These are phyloP conservation scores for Zhuqinia jingwanae DNA, from an alignment of 2,888 invertebrate genomes.

Conservation along the genomic window DNA sequence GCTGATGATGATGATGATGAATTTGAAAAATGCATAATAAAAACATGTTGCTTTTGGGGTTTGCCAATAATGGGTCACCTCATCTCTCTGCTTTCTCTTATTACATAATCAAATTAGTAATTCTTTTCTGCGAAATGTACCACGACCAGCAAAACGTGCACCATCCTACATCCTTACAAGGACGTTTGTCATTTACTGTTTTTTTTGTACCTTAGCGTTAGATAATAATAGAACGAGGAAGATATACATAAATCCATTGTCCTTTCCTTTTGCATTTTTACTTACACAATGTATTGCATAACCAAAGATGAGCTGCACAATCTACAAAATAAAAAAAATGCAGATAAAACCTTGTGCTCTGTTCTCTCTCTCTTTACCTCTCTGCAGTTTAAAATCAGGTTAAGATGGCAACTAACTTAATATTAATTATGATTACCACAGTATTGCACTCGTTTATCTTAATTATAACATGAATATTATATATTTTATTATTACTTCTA, in stretches of 20 bases:
- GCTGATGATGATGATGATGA: no score
- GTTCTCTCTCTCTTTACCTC: background rate
- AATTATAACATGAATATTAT: no score
- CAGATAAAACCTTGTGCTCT: background rate
- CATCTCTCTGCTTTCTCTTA: slow-evolving; percentile 53
- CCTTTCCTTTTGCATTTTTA: slow-evolving; percentile 30
- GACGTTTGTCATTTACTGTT: slow-evolving; percentile 33
- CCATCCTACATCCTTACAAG: slow-evolving; percentile 41
- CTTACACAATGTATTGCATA: slow-evolving; percentile 4
- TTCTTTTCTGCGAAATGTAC: slow-evolving; percentile 16
- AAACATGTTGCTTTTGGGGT: background rate
- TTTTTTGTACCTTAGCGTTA: background rate
- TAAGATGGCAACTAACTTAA: no score
- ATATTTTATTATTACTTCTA: no score
- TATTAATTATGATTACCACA: no score
- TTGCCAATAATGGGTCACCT: slow-evolving; percentile 42
- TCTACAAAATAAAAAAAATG: no score
- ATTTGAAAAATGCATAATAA: background rate
- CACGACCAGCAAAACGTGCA: background rate
- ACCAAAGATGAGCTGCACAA: slow-evolving; percentile 6
- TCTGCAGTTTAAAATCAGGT: background rate
- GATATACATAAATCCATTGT: background rate
- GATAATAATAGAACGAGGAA: slow-evolving; percentile 35
- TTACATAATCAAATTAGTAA: slow-evolving; percentile 54
- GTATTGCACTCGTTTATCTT: background rate